These are phyloP conservation scores for Auanema freiburgensis DNA, from an alignment of 2,888 invertebrate species.

Conservation along the genomic window DNA sequence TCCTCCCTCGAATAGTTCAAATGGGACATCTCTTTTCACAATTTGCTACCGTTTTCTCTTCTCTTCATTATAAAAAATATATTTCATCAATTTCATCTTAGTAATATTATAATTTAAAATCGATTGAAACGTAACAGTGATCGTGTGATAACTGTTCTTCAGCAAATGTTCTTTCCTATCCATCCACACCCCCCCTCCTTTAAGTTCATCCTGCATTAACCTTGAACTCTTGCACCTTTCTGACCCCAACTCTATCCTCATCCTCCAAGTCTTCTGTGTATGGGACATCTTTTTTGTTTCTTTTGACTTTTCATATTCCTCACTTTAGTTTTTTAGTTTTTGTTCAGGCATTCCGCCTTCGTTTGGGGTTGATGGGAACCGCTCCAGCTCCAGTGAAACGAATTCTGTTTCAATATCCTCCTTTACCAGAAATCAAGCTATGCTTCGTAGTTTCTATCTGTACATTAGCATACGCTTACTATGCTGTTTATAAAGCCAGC, in stretches of 20 bases:
- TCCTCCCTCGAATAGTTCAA: not conserved
- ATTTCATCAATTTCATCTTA: no score
- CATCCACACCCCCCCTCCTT: no score
- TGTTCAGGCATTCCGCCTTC: not conserved
- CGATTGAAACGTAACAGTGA: no score
- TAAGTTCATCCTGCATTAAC: no score
- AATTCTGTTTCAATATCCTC: slow-evolving; percentile 57
- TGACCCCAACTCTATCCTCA: not conserved
- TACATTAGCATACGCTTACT: slow-evolving; percentile 52
- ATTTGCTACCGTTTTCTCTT: not conserved
- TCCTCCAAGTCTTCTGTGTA: not conserved
- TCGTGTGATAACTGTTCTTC: no score
- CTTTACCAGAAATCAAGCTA: slow-evolving; percentile 53
- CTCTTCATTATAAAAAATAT: no score
- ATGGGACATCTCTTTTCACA: no score
- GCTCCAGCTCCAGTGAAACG: slow-evolving; percentile 14
- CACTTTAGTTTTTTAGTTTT: not conserved
- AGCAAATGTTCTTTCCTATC: no score
- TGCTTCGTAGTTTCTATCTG: slow-evolving; percentile 48
- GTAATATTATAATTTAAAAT: no score
- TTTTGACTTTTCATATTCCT: not conserved
- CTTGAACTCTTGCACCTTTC: no score
- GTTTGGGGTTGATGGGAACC: not conserved
- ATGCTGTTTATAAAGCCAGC: slow-evolving; percentile 37
- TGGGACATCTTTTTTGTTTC: not conserved